These are phyloP conservation scores for Trinectes maculatus DNA, from an alignment of 2,113 vertebrate species.

Conservation along the genomic window DNA sequence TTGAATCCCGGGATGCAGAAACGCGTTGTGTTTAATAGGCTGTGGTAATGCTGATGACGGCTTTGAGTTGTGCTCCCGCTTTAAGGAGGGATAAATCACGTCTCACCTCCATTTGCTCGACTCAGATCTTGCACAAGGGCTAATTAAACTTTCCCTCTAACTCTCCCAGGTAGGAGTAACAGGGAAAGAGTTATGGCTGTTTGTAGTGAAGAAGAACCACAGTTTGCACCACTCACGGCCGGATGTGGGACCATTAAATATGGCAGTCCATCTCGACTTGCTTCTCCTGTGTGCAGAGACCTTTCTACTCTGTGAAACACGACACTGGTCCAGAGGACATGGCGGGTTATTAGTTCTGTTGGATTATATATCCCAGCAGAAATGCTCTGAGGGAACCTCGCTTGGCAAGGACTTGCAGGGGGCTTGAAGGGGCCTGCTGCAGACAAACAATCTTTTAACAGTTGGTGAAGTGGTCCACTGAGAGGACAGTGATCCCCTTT, in stretches of 20 bases:
- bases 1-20: conserved; percentile 41
- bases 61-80: conserved; percentile 62
- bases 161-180: conserved; percentile 53
- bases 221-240: conserved; percentile 29
- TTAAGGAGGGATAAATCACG: conserved; percentile 59
- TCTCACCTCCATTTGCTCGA: conserved; percentile 54
- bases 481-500: conserved; percentile 75
- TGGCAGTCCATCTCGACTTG: conserved; percentile 44
- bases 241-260: conserved; percentile 37
- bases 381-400: conserved; percentile 55
- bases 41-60: conserved; percentile 61
- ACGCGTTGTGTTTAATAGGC: conserved; percentile 52
- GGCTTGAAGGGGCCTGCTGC: conserved; percentile 47
- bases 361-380: conserved; percentile 52
- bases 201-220: conserved; percentile 45
- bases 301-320: conserved; percentile 17
- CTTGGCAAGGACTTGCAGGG: conserved; percentile 50
- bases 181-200: conserved; percentile 34
- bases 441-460: conserved; percentile 74
- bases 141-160: conserved; percentile 64
- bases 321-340: conserved; percentile 36
- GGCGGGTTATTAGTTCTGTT: conserved; percentile 43
- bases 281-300: conserved; percentile 40
- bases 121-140: conserved; percentile 65
- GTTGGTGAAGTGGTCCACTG: conserved; percentile 73